Conservation (phyloP, 1,140 invertebrate species). For the Saccostrea glomerata region DNA sequence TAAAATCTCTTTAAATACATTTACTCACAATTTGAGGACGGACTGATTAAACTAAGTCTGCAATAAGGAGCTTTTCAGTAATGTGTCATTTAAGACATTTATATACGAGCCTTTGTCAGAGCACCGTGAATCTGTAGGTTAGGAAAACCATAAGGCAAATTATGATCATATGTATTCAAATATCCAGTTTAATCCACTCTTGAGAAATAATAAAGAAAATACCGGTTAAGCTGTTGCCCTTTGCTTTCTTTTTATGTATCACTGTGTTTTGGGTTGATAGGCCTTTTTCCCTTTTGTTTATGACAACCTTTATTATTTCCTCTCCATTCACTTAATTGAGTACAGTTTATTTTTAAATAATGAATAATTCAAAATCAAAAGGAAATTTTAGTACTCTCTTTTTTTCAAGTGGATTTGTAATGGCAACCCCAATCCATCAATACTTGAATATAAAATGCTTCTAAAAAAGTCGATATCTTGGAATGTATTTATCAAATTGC, state of each 20-base stretch:
- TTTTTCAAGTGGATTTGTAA: too few relatives aligned
- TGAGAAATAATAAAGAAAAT: neutral
- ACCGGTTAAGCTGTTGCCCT: neutral
- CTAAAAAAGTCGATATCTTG: too few relatives aligned
- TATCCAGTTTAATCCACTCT: neutral
- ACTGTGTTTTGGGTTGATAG: neutral
- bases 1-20: slow-evolving; percentile 10
- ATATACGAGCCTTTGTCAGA: neutral
- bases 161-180: neutral
- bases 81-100: neutral
- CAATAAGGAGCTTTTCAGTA: slow-evolving; percentile 2
- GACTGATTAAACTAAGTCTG: neutral
- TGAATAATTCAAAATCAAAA: too few relatives aligned
- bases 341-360: too few relatives aligned
- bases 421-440: too few relatives aligned
- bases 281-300: neutral
- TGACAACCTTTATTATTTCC: too few relatives aligned
- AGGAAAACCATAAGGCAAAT: neutral
- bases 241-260: neutral
- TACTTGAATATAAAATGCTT: too few relatives aligned
- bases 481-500: too few relatives aligned
- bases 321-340: too few relatives aligned
- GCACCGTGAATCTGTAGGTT: neutral
- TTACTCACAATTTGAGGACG: neutral
- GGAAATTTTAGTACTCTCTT: too few relatives aligned